Percentiles rank a stretch among this genome's conserved stretches.
phyloP scores from a whole-genome alignment of 2,888 invertebrate species.

The Nasonovia ribisnigri region DNA sequence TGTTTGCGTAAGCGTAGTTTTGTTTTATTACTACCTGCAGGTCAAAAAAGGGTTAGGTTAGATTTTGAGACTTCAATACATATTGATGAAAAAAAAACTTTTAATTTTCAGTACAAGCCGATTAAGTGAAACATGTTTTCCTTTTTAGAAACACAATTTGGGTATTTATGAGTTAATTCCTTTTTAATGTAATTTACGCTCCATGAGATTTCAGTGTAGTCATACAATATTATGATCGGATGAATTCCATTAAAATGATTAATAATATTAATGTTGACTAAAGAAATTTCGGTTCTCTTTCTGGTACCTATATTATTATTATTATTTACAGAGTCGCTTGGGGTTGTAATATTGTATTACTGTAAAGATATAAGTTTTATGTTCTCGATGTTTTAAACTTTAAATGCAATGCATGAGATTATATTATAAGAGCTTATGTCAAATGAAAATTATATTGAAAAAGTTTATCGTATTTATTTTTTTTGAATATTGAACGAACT shows the following conservation, averaged over 20 bases:
- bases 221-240: background rate
- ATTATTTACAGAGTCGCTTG: background rate
- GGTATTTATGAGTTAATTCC: background rate
- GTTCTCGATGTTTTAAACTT: background rate
- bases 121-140: conserved; percentile 3
- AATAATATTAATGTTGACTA: background rate
- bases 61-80: background rate
- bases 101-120: background rate
- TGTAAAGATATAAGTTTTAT: conserved; percentile 5
- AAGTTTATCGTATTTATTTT: background rate
- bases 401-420: background rate
- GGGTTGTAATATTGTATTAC: background rate
- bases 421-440: background rate
- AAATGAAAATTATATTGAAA: background rate
- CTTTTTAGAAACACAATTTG: background rate
- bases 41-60: background rate
- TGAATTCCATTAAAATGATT: background rate
- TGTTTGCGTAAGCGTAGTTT: background rate
- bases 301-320: background rate
- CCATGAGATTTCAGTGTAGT: background rate
- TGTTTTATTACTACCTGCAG: background rate
- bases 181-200: conserved; percentile 12
- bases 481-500: background rate
- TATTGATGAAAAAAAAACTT: background rate
- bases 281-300: background rate